Evolutionary conservation across 2,797 vertebrate species (phyloP), one percentile per base, ranked within the genome.

Genomic region (Melanotaenia boesemani): DNA sequence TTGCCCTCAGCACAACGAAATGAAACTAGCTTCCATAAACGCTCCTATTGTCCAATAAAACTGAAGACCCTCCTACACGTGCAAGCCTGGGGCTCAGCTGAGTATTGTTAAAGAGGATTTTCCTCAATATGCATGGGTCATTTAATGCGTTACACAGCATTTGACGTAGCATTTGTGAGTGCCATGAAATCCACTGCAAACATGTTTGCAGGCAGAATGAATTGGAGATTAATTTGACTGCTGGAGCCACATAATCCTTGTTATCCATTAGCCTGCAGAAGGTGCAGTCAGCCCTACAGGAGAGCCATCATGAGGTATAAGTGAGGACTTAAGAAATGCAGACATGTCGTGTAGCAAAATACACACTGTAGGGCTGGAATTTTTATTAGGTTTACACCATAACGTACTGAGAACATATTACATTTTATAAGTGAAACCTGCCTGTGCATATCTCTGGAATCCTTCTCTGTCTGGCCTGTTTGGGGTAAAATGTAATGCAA

Each of bases 21-120:
- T 90, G 77, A 91, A 93, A 91, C 63, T 55, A 50, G 48, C 82
- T 68, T 77, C 86, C 74, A 90, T 88, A 91, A 90, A 89, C 41
- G 46, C 77, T 81, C 84, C 89, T 72, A 84, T 82, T 80, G 84
- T 83, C 80, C 86, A 44, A 80, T 91, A 87, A 90, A 89, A 76
- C 46, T 57, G 58, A 50, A 85, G 80, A 79, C 63, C 67, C 67
- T 74, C 83, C 69, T 70, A 72, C 48, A 39, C 22, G 59, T 58
- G 41, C n/a, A 72, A 56, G 48, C 64, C 59, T 58, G 69, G 1
- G 8, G 60, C 61, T 71, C 69, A 76, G 58, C 2, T n/a, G 7
- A 73, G 70, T 15, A 71, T 86, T 79, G 77, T 91, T 87, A 86
- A 85, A 81, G 63, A 68, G 62, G 72, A 79, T 84, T 81, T 86